Evolutionary conservation across 2,113 vertebrate species (phyloP).

Genomic region (Vidua chalybeata): DNA sequence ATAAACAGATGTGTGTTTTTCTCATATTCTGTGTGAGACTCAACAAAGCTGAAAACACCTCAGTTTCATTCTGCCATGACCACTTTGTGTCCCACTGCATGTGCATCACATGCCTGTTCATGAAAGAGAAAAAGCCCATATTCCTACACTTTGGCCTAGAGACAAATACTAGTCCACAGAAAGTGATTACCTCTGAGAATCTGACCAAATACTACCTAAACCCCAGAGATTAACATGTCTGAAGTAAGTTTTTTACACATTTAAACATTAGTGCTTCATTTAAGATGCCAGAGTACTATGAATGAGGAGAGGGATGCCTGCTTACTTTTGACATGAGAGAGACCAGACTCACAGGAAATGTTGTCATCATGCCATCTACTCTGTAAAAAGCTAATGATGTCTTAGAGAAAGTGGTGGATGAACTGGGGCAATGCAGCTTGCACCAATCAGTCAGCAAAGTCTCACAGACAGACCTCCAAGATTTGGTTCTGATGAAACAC

Average conservation of each 20-base stretch:
- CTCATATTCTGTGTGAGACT: not conserved
- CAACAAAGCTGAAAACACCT: not conserved
- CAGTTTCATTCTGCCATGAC: not conserved
- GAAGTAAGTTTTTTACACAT: not conserved
- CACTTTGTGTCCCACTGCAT: accelerated
- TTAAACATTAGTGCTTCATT: not conserved
- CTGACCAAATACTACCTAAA: not conserved
- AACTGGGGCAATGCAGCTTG: accelerated
- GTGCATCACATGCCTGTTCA: not conserved
- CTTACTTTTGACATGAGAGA: not conserved
- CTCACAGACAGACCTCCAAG: not conserved
- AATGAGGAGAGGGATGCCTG: not conserved
- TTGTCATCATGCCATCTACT: not conserved
- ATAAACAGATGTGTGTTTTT: accelerated
- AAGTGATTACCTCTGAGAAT: not conserved
- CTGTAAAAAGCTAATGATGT: not conserved
- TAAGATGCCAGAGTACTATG: not conserved
- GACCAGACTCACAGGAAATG: not conserved
- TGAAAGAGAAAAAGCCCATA: not conserved
- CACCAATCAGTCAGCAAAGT: not conserved
- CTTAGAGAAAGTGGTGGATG: not conserved
- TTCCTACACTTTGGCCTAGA: not conserved
- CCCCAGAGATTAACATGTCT: accelerated
- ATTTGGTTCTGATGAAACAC: not conserved
- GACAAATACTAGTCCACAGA: not conserved